Base-by-base conservation (phyloP, 2,797 vertebrate species). In the Triplophysa yarkandensis region DNA sequence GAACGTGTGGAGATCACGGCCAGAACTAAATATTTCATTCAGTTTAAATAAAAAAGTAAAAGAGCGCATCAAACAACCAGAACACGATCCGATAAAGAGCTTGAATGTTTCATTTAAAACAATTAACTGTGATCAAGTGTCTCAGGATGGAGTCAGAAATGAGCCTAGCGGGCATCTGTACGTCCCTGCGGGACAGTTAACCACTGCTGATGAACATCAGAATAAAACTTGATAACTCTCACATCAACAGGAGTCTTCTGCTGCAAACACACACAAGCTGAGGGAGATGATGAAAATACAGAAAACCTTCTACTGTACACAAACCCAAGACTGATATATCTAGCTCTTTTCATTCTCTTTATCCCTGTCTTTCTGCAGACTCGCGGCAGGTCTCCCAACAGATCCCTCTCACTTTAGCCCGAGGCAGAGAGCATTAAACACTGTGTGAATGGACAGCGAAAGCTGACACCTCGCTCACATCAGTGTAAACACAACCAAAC, bases 381-480 rank as follows among this genome's bases (percentile, higher is more conserved):
- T 17, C 32, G 0, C 4, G 25, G 43, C 52, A 6, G 6, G 28
- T 58, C 6, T 27, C 6, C 60, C 27, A 21, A 23, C 48, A 36
- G 41, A 55, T 44, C 69, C 58, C 23, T 57, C 21, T 43, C 19
- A 14, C 57, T 44, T 36, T 76, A 61, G 44, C 78, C 76, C 27
- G 72, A 65, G 76, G 72, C 41, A 30, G 32, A 55, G 68, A 72
- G 71, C 25, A 52, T 72, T 50, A 43, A 43, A 30, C 52, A 8
- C 3, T 63, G 63, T 80, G 62, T 74, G 77, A 80, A 87, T 63
- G 46, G 83, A 79, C 86, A 83, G 80, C 85, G 86, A 86, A 89
- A 83, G 80, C 71, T 57, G 86, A 85, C 19, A 78, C 78, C 83
- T 89, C 83, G 87, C 88, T 89, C 85, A 77, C 62, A 60, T 78